Percentiles rank a stretch among this genome's conserved stretches.
Evolutionary conservation across 2,797 vertebrate species (phyloP).

Genomic region (Cynodonichthys magdalenae): DNA sequence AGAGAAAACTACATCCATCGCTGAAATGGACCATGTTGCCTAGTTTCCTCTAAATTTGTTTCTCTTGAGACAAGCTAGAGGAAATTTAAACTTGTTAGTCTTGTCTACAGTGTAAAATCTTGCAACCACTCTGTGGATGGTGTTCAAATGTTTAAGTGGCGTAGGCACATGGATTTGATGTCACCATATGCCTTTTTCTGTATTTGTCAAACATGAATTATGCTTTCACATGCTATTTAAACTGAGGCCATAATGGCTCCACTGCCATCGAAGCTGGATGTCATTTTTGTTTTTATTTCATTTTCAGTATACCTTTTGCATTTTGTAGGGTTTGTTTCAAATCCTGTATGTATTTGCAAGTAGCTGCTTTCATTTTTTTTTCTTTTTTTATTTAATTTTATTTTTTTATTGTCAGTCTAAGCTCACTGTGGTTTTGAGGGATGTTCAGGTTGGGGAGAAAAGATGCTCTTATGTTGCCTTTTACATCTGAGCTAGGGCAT

Average conservation of each 20-base stretch:
- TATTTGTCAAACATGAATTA: slow-evolving; percentile 61
- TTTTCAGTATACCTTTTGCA: slow-evolving; percentile 50
- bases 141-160: slow-evolving; percentile 60
- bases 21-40: slow-evolving; percentile 43
- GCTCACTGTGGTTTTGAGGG: slow-evolving; percentile 64
- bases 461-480: slow-evolving; percentile 62
- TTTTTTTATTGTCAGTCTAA: slow-evolving; percentile 38
- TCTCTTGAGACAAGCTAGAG: slow-evolving; percentile 21
- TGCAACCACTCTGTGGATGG: slow-evolving; percentile 60
- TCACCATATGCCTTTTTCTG: slow-evolving; percentile 71
- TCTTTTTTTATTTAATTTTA: slow-evolving; percentile 18
- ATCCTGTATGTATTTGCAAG: slow-evolving; percentile 47
- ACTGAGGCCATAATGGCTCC: slow-evolving; percentile 63
- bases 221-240: slow-evolving; percentile 58
- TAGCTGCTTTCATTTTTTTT: slow-evolving; percentile 61
- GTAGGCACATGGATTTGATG: slow-evolving; percentile 54
- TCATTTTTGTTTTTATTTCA: slow-evolving; percentile 38
- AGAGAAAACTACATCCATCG: slow-evolving; percentile 31
- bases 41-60: slow-evolving; percentile 46
- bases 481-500: slow-evolving; percentile 65
- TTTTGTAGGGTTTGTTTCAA: slow-evolving; percentile 40
- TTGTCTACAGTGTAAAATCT: slow-evolving; percentile 60
- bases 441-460: slow-evolving; percentile 59
- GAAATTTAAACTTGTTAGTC: slow-evolving; percentile 28
- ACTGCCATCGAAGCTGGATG: slow-evolving; percentile 52